Evolutionary conservation across 2,113 vertebrate genomes (phyloP).

Genomic region (Hypanus sabinus): DNA sequence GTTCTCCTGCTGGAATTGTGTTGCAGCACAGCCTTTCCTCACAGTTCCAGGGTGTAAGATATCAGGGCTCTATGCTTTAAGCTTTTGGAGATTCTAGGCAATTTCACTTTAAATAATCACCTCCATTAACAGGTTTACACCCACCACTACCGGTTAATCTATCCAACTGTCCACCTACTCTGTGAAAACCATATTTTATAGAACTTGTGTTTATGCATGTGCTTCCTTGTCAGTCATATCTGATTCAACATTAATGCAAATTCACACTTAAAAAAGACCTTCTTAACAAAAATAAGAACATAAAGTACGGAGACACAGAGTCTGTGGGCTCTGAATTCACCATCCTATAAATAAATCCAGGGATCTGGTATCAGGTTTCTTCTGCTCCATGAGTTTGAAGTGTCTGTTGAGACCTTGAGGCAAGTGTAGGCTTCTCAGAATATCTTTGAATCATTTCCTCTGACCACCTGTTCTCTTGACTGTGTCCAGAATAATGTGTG

Average conservation of each 20-base stretch:
- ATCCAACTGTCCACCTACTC: background rate
- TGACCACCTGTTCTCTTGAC: no score
- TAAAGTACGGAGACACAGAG: background rate
- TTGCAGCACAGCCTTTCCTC: background rate
- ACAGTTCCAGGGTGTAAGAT: background rate
- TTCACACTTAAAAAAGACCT: background rate
- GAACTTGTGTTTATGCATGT: background rate
- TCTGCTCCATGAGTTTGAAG: no score
- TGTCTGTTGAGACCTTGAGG: no score
- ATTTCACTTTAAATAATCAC: background rate
- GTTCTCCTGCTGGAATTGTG: background rate
- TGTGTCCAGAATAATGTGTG: no score
- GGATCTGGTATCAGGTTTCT: background rate
- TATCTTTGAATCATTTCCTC: no score
- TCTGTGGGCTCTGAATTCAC: background rate
- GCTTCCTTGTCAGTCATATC: slow-evolving; percentile 12
- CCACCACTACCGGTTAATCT: background rate
- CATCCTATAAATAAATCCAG: background rate
- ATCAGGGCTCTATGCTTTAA: background rate
- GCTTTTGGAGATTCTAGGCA: background rate
- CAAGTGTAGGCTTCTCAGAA: no score
- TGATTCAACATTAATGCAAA: background rate
- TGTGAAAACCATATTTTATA: background rate
- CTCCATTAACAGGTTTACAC: background rate
- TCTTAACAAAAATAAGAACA: background rate